Base-by-base conservation (phyloP, 2,888 invertebrate species). In the Barypeithes pellucidus region DNA sequence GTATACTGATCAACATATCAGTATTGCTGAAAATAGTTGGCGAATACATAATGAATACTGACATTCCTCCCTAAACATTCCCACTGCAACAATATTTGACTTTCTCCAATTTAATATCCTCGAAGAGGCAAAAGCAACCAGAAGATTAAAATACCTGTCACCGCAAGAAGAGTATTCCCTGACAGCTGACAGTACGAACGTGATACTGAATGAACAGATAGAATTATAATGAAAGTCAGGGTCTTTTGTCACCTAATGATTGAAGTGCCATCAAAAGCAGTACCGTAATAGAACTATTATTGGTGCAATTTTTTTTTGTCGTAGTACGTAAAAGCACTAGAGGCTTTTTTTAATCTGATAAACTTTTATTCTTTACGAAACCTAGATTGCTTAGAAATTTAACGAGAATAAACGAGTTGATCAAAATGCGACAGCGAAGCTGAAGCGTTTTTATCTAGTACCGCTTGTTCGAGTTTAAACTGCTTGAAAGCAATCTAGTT, bases 241-340 rank as follows among this genome's bases (percentile, higher is more conserved):
- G 43, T 52, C 67, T 57, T 67, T 67, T 67, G 67, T 67, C 67
- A 57, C 43, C 43, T 67, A 29, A 54, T 67, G 54, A 67, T 54
- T 67, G 67, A 67, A 67, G 57, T 43, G 33, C 33, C 67, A 67
- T 67, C 57, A 60, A 41, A 41, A 41, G 9, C 61, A 61, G 61
- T n/a, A 14, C 41, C 22, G 61, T 22, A 60, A 5, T 59, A 36
- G n/a, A 22, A n/a, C 3, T 18, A 33, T 29, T 47, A 9, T 47
- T 11, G 3, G 5, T 29, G 16, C 4, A 39, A n/a, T 36, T 36
- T 2, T 11, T n/a, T n/a, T n/a, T n/a, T n/a, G n/a, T n/a, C n/a
- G n/a, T n/a, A n/a, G n/a, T n/a, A n/a, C n/a, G n/a, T n/a, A n/a
- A n/a, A n/a, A n/a, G n/a, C n/a, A n/a, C n/a, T n/a, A n/a, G n/a